Evolutionary conservation across 2,888 invertebrate genomes (phyloP), one percentile per base, ranked within the genome.

Genomic region (Caenorhabditis wallacei): DNA sequence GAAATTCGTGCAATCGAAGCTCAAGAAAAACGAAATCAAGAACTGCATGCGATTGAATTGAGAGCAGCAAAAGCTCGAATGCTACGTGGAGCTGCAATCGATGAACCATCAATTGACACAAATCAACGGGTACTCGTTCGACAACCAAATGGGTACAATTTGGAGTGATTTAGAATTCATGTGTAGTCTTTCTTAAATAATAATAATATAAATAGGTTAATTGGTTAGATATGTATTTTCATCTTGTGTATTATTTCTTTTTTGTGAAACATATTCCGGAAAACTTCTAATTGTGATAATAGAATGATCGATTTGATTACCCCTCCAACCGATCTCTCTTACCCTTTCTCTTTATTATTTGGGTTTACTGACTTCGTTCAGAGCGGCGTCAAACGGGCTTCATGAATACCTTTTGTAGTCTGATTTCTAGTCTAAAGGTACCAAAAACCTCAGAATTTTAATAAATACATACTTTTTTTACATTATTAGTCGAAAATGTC

Each of bases 1-100:
- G 83, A 83, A 75, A 83, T 83, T 18, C 78, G 71, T 3, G 68
- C 66, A n/a, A 13, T 83, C 13, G 80, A 83, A 71, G 57, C 24
- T 0, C 70, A 66, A 26, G 80, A 83, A 30, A 70, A 71, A 16
- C 79, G 83, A 7, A 51, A 46, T 24, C 30, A 46, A 2, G 83
- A 83, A 26, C 35, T 83, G 46, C 83, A 83, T 37, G 68, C 64
- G 22, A 74, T 82, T 2, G 82, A 82, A 51, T 59, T 82, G 37
- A 61, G 82, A 11, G 69, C 82, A 7, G 79, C 74, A 18, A 82
- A 82, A 40, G 78, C 78, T 5, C 20, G 74, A 51, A 54, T 82
- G 56, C 64, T 72, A 7, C 66, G 82, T 37, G 78, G 82, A n/a
- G 59, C 79, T 16, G 82, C 82, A 18, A 79, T 82, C 51, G 82